Evolutionary conservation across 2,797 vertebrate genomes (phyloP).

Genomic region (Danio albolineatus): DNA sequence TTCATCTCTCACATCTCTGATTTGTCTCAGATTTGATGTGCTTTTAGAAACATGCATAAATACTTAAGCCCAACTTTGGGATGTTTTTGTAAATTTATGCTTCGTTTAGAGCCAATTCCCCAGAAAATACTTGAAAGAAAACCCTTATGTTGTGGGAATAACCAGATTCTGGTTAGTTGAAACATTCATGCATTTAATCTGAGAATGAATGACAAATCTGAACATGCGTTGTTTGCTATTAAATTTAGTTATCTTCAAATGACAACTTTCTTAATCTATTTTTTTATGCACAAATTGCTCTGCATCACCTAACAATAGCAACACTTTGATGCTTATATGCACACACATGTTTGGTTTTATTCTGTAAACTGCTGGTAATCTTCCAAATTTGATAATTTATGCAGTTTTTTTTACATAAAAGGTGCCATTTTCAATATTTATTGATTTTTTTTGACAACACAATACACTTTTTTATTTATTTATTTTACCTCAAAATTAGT

Average conservation of each 20-base stretch:
- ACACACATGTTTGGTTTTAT: no score
- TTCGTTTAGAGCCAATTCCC: constrained; percentile 5
- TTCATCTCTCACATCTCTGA: not conserved
- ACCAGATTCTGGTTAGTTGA: not conserved
- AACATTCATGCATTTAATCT: not conserved
- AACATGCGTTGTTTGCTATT: not conserved
- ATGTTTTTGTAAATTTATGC: constrained; percentile 22
- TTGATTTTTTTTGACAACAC: no score
- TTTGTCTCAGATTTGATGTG: constrained; percentile 10
- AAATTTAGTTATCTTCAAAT: not conserved
- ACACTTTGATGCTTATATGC: not conserved
- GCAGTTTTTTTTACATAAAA: no score
- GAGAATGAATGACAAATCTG: not conserved
- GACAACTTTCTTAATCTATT: not conserved
- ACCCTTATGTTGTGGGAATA: not conserved
- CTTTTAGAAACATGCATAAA: not conserved
- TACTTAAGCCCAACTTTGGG: constrained; percentile 7
- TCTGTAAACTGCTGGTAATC: no score
- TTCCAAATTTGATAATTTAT: no score
- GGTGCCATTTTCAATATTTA: no score
- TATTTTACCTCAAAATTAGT: no score
- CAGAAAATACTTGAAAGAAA: constrained; percentile 3
- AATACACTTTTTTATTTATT: no score
- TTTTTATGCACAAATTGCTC: no score
- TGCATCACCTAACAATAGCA: no score